Conservation (phyloP, 2,888 invertebrate species). For the Nowickia ferox region DNA sequence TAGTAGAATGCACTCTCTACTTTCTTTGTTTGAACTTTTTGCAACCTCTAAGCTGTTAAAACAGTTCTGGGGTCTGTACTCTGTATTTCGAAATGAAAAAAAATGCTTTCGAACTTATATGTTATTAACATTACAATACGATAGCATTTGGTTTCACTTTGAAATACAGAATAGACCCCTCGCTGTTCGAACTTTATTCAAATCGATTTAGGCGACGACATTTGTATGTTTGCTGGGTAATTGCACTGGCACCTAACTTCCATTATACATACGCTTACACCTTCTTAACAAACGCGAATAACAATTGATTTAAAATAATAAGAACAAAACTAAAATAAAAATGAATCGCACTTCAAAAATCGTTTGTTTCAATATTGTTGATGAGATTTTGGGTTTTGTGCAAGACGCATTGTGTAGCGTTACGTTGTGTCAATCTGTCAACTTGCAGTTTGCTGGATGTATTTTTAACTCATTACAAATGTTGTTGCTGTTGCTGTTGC, state of each 20-base stretch:
- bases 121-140: too few species aligned
- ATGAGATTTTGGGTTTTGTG: conserved; percentile 19
- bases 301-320: conserved; percentile 42
- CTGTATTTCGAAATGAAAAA: too few species aligned
- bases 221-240: conserved; percentile 23
- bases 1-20: too few species aligned
- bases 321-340: neutral
- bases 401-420: conserved; percentile 28
- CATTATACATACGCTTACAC: neutral
- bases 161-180: too few species aligned
- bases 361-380: conserved; percentile 39
- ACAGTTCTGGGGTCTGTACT: too few species aligned
- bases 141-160: too few species aligned
- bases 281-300: conserved; percentile 1
- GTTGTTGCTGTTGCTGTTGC: conserved; percentile 14
- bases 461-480: conserved; percentile 60
- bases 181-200: too few species aligned
- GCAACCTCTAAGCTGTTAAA: too few species aligned
- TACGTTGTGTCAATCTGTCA: conserved; percentile 73
- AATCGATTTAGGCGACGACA: neutral
- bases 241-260: neutral
- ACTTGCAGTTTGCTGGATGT: conserved; percentile 42
- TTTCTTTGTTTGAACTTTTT: too few species aligned
- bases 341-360: neutral
- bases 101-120: too few species aligned